These are phyloP conservation scores for Oncorhynchus masou DNA, from an alignment of 2,113 vertebrate genomes.

Conservation along the genomic window DNA sequence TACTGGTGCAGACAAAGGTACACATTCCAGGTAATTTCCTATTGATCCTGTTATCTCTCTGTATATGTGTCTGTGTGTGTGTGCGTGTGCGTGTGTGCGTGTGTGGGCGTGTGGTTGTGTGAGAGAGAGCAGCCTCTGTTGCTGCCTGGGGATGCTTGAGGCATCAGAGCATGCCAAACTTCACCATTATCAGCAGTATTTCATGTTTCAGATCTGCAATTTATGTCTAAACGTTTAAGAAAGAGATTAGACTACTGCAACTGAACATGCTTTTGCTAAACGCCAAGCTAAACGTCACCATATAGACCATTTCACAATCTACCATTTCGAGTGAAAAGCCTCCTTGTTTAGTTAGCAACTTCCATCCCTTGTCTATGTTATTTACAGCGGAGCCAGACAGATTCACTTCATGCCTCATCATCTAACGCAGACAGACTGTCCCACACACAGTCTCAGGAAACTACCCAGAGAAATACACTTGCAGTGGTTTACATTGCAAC, in stretches of 20 bases:
- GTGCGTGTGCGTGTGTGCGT: too few species aligned
- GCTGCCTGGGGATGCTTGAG: not conserved
- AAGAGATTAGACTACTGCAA: too few species aligned
- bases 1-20: conserved; percentile 15
- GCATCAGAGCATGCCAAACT: conserved; percentile 15
- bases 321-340: conserved; percentile 42
- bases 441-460: conserved; percentile 72
- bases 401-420: conserved; percentile 64
- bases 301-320: conserved; percentile 36
- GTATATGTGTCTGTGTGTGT: too few species aligned
- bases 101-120: too few species aligned
- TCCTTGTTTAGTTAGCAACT: conserved; percentile 57
- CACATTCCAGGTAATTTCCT: not conserved
- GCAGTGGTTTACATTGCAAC: conserved; percentile 57
- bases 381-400: conserved; percentile 63
- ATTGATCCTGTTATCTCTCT: conserved; percentile 1
- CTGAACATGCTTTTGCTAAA: conserved; percentile 50
- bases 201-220: conserved; percentile 40
- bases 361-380: conserved; percentile 53
- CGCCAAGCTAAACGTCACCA: conserved; percentile 47
- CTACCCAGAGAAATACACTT: conserved; percentile 62
- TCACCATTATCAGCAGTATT: conserved; percentile 3
- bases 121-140: not conserved
- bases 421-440: conserved; percentile 59
- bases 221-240: conserved; percentile 17